These are phyloP conservation scores for Rissa tridactyla DNA, from an alignment of 2,113 vertebrate genomes.

Conservation along the genomic window DNA sequence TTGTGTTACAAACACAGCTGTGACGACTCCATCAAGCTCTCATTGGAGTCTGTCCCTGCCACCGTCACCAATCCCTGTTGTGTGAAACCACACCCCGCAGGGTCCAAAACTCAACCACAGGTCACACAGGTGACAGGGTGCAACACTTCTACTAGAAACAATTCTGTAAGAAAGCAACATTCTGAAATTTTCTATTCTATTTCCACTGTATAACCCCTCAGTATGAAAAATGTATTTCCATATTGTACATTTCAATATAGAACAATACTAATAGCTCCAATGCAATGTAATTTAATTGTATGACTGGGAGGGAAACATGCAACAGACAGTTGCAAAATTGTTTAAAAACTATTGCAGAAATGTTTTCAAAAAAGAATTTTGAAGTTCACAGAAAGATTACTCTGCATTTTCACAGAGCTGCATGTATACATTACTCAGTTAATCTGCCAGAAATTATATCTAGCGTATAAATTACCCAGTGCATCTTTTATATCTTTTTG, in stretches of 20 bases:
- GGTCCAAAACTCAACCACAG: rapidly evolving
- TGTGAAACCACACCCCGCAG: rapidly evolving
- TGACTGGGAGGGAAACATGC: neutral
- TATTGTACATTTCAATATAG: neutral
- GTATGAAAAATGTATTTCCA: neutral
- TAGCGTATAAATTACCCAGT: neutral
- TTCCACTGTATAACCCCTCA: neutral
- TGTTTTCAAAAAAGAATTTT: neutral
- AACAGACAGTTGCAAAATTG: neutral
- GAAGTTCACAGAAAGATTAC: neutral
- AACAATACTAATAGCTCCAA: neutral
- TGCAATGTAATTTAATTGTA: neutral
- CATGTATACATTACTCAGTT: neutral
- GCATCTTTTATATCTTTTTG: neutral
- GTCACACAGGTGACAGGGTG: neutral
- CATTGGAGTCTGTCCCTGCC: neutral
- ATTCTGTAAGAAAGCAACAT: neutral
- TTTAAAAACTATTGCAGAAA: neutral
- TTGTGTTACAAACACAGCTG: neutral
- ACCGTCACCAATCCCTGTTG: neutral
- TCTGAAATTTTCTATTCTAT: neutral
- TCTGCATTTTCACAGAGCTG: neutral
- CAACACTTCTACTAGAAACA: neutral
- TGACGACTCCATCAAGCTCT: neutral
- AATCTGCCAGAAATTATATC: neutral